These are phyloP conservation scores for Globodera ellingtonae DNA, from an alignment of 1,140 invertebrate genomes.

Conservation along the genomic window DNA sequence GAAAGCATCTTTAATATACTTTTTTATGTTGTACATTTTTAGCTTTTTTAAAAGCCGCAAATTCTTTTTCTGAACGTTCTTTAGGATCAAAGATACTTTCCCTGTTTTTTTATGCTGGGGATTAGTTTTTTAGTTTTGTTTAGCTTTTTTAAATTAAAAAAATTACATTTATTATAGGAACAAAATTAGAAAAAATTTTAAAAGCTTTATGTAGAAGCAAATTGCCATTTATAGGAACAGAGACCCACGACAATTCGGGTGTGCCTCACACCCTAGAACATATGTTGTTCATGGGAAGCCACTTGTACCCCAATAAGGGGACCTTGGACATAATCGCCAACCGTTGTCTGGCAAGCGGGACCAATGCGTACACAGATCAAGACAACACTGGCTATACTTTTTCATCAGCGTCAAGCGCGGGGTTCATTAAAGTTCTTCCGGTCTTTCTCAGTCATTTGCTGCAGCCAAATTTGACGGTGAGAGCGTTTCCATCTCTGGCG, in stretches of 20 bases:
- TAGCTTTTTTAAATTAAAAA: too few species aligned
- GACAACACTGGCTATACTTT: conserved; percentile 88
- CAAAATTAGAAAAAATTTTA: too few species aligned
- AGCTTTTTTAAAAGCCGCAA: too few species aligned
- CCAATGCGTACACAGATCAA: conserved; percentile 68
- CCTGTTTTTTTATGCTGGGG: too few species aligned
- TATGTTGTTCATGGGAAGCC: conserved; percentile 84
- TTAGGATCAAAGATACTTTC: too few species aligned
- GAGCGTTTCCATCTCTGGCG: conserved; percentile 72
- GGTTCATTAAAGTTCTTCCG: conserved; percentile 82
- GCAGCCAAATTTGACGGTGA: conserved; percentile 75
- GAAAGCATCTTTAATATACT: too few species aligned
- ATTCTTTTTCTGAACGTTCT: too few species aligned
- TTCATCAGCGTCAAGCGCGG: conserved; percentile 81
- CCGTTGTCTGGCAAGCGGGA: conserved; percentile 70
- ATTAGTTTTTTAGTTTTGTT: too few species aligned
- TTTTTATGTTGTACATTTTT: too few species aligned
- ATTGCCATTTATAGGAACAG: conserved; percentile 74
- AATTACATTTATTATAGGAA: too few species aligned
- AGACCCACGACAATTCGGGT: conserved; percentile 86
- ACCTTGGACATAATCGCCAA: conserved; percentile 84
- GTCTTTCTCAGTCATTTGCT: conserved; percentile 88
- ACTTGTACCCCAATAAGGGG: conserved; percentile 81
- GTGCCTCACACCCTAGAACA: conserved; percentile 89
- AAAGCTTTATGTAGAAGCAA: too few species aligned